phyloP scores from a whole-genome alignment of 1,140 invertebrate genomes.

The Pararge aegeria region DNA sequence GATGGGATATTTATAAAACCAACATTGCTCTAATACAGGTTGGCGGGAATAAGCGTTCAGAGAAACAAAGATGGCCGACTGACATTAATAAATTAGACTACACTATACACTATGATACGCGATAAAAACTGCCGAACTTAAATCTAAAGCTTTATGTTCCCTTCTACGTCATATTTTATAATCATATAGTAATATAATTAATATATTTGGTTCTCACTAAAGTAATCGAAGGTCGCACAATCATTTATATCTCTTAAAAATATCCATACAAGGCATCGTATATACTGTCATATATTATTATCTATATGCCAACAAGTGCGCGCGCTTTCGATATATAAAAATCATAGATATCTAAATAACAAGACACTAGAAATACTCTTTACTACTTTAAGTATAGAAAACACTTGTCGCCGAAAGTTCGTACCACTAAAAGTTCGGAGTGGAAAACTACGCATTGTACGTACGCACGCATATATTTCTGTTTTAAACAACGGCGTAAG shows the following conservation, averaged over 20 bases:
- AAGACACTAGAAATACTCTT: too few relatives aligned
- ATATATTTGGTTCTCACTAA: conserved; percentile 74
- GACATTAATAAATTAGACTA: not conserved
- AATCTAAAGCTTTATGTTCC: conserved; percentile 5
- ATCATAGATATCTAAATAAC: too few relatives aligned
- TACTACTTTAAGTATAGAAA: too few relatives aligned
- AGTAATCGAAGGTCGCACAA: conserved; percentile 30
- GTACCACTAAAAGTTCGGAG: too few relatives aligned
- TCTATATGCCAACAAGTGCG: not conserved
- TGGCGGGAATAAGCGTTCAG: too few relatives aligned
- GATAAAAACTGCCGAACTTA: not conserved
- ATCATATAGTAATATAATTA: conserved; percentile 26
- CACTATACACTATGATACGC: not conserved
- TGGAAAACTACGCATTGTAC: too few relatives aligned
- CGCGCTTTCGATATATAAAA: not conserved
- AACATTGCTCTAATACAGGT: too few relatives aligned
- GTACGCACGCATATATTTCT: too few relatives aligned
- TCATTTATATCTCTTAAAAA: conserved; percentile 27
- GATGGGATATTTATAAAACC: too few relatives aligned
- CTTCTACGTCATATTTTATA: conserved; percentile 6
- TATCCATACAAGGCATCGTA: conserved; percentile 35
- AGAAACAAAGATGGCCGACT: too few relatives aligned
- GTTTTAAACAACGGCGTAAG: too few relatives aligned
- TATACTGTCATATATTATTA: not conserved
- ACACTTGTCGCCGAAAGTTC: too few relatives aligned